Conservation (phyloP, 1,140 invertebrate species). For the Calliopsis andreniformis region DNA sequence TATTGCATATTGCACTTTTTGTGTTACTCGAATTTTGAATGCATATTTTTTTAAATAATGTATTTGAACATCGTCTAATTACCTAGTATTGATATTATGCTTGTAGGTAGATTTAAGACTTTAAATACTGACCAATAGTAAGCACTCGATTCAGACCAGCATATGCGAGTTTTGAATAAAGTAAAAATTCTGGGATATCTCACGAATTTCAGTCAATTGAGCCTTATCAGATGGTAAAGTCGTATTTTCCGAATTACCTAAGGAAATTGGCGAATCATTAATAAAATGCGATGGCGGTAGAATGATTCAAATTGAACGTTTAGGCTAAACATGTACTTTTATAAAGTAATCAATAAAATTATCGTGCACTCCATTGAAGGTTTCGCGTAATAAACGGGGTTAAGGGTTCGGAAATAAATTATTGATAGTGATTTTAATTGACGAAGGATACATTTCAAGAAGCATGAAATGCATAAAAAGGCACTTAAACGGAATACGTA, state of each 20-base stretch:
- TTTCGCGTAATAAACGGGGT: constrained; percentile 6
- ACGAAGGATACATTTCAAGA: constrained; percentile 33
- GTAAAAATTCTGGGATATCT: neutral
- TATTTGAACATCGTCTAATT: neutral
- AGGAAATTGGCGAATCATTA: constrained; percentile 20
- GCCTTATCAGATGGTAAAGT: constrained; percentile 9
- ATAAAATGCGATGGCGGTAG: constrained; percentile 10
- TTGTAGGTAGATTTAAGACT: neutral
- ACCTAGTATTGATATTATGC: neutral
- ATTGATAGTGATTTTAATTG: constrained; percentile 9
- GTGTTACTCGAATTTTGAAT: neutral
- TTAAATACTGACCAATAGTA: neutral
- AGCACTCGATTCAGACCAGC: neutral
- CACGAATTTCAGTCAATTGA: constrained; percentile 5
- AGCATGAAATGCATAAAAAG: constrained; percentile 65
- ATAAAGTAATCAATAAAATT: constrained; percentile 46
- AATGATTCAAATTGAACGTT: constrained; percentile 27
- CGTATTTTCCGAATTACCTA: neutral
- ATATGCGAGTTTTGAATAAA: neutral
- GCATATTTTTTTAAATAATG: neutral
- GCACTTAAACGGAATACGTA: constrained; percentile 51
- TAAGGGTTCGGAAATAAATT: neutral
- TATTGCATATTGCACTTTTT: no score
- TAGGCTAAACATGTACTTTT: neutral
- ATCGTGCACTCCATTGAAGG: neutral